phyloP scores from a whole-genome alignment of 1,140 invertebrate species.

The Leptinotarsa lineolata region DNA sequence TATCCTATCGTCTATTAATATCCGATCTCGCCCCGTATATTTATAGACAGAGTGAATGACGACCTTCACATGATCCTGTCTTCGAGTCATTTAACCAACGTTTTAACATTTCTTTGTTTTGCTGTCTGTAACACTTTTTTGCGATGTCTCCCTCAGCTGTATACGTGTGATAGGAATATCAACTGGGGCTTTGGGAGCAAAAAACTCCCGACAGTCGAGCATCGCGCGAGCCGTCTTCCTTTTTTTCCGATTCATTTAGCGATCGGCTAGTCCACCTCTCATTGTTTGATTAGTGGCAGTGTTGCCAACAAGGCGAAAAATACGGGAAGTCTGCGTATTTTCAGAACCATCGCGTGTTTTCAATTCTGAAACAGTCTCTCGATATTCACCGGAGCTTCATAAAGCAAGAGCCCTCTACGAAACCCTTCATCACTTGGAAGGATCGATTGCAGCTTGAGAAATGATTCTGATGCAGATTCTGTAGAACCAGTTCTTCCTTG shows the following conservation, averaged over 20 bases:
- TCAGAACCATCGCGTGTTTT: too few relatives aligned
- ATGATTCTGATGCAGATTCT: too few relatives aligned
- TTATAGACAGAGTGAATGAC: conserved; percentile 10
- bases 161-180: conserved; percentile 24
- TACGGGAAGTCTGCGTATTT: too few relatives aligned
- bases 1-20: background rate
- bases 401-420: too few relatives aligned
- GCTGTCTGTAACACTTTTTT: conserved; percentile 34
- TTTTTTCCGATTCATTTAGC: conserved; percentile 19
- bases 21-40: background rate
- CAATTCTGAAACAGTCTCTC: background rate
- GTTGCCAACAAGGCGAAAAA: too few relatives aligned
- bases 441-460: too few relatives aligned
- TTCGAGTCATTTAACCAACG: conserved; percentile 31
- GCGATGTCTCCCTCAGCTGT: conserved; percentile 26
- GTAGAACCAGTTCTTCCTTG: too few relatives aligned
- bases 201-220: conserved; percentile 19
- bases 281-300: background rate
- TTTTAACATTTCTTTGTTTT: conserved; percentile 32
- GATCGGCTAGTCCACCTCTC: background rate
- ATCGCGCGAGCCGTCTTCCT: conserved; percentile 13
- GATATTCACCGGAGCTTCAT: background rate
- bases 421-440: too few relatives aligned
- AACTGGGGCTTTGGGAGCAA: conserved; percentile 3
- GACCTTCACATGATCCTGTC: conserved; percentile 31